These are phyloP conservation scores for Myotis daubentonii DNA, from an alignment of 2,797 vertebrate genomes.

Conservation along the genomic window DNA sequence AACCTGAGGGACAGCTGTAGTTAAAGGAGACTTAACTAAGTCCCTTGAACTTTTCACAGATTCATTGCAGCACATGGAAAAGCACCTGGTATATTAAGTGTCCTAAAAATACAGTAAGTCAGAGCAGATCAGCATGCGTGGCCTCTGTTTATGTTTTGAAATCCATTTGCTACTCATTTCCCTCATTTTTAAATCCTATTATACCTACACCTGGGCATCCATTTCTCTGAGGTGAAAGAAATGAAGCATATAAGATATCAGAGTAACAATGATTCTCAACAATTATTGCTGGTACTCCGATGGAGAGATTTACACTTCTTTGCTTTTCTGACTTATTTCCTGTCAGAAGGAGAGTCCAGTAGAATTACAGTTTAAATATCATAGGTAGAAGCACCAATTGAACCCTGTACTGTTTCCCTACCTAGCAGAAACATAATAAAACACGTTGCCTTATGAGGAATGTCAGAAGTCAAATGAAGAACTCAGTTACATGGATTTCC, in stretches of 20 bases:
- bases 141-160: slow-evolving; percentile 49
- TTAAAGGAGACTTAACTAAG: neutral
- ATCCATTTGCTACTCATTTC: slow-evolving; percentile 33
- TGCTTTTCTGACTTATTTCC: slow-evolving; percentile 33
- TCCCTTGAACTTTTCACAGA: neutral
- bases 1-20: neutral
- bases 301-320: slow-evolving; percentile 37
- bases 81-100: neutral
- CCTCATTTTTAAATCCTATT: slow-evolving; percentile 57
- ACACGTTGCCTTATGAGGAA: neutral
- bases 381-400: neutral
- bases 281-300: neutral
- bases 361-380: neutral
- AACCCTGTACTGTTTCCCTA: neutral
- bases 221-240: slow-evolving; percentile 45
- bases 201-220: slow-evolving; percentile 55
- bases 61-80: neutral
- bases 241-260: slow-evolving; percentile 62
- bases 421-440: neutral
- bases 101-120: neutral
- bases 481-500: neutral
- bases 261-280: slow-evolving; percentile 46
- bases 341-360: neutral
- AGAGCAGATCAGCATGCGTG: neutral
- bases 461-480: neutral